Conservation (phyloP, 2,113 vertebrate genomes). For the Muntiacus muntjak region DNA sequence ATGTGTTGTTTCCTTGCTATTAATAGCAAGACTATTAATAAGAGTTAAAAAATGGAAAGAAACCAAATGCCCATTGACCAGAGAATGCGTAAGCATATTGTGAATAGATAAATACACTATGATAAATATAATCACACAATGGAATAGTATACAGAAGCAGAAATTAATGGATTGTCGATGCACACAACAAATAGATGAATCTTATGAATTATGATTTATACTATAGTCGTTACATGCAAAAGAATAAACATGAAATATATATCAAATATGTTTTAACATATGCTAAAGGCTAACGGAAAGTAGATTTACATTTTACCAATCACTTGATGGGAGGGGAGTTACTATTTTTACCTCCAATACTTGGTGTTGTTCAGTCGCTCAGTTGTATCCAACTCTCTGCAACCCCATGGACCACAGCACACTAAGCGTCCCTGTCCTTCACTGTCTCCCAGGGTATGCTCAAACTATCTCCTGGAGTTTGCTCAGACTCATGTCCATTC, state of each 20-base stretch:
- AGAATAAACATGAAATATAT: neutral
- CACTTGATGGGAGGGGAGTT: neutral
- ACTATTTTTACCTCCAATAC: neutral
- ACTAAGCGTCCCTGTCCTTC: neutral
- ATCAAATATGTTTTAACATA: neutral
- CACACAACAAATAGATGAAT: neutral
- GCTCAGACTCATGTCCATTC: neutral
- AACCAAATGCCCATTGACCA: neutral
- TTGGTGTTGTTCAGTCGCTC: neutral
- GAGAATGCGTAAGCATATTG: neutral
- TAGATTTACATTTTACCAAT: neutral
- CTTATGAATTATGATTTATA: neutral
- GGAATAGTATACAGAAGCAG: neutral
- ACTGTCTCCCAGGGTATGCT: neutral
- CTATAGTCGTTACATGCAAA: neutral
- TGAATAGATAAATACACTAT: neutral
- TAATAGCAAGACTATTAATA: neutral
- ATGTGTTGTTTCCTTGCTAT: neutral
- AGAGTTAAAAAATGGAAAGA: neutral
- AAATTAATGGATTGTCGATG: neutral
- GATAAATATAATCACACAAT: neutral
- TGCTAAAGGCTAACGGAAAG: neutral
- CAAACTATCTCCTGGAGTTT: neutral
- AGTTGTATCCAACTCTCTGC: neutral
- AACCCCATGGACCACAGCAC: neutral